Base-by-base conservation (phyloP, 2,797 vertebrate genomes). In the Myioborus miniatus region DNA sequence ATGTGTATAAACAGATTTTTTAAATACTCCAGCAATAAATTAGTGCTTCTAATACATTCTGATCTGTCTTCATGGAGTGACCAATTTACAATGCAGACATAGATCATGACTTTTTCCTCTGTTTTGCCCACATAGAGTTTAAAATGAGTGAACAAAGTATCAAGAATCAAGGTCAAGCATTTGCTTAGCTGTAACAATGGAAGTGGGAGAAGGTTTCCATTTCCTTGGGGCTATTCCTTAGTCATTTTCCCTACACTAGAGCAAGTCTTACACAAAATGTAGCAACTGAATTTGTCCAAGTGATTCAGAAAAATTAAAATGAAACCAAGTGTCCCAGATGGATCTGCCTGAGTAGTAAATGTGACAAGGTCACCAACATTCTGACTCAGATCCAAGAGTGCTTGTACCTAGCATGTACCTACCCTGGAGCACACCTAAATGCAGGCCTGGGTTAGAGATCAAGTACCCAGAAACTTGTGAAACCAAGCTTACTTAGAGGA, bases 291-390 rank as follows among this genome's bases (percentile, higher is more conserved):
- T 82, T 80, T 74, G 6, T n/a, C 65, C 14, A 75, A 77, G 11
- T 18, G 55, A 59, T 70, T 90, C 60, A 67, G 63, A 74, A 78
- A 92, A 92, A 63, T 14, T 50, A 41, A 81, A 90, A 49, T 10
- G 7, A 60, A 91, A 46, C 11, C n/a, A 44, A 70, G 18, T 41
- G 16, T 37, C 36, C 30, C 20, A 32, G 47, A 36, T 67, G 32
- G 44, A 49, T 64, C 30, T 89, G 7, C 34, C 78, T 89, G 16
- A 41, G 52, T 18, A 84, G 75, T 32, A 74, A 76, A 59, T 47
- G 67, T 39, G 75, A 87, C 90, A 94, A 94, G 77, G 88, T 71
- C 80, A 84, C 71, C 76, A 94, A 46, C 23, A 22, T 76, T 89
- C 89, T 94, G 77, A 83, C 75, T 76, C 5, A 1, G 39, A 80